Percentiles rank a stretch among this genome's conserved stretches.
phyloP scores from a whole-genome alignment of 1,140 invertebrate genomes.

The Zaprionus inermis region DNA sequence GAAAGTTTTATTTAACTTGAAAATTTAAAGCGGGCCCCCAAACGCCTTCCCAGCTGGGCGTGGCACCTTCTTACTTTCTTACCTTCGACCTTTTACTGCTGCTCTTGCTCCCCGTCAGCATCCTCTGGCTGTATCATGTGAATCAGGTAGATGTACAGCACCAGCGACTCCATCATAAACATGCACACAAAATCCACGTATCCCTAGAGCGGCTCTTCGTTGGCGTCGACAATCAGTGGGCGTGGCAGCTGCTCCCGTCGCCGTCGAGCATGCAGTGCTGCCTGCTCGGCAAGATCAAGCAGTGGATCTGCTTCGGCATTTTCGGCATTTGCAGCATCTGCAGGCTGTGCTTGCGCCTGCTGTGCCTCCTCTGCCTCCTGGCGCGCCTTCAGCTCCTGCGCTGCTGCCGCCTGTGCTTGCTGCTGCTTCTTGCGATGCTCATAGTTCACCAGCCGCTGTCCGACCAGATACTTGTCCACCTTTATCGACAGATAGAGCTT shows the following conservation, averaged over 20 bases:
- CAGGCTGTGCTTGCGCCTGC: constrained; percentile 17
- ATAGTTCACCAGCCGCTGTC: constrained; percentile 97
- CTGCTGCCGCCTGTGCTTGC: constrained; percentile 69
- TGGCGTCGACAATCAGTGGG: constrained; percentile 46
- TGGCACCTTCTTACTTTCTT: not conserved
- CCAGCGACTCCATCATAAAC: constrained; percentile 49
- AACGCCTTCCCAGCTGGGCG: not conserved
- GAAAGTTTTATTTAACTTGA: constrained; percentile 31
- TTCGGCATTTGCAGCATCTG: constrained; percentile 18
- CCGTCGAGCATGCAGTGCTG: constrained; percentile 48
- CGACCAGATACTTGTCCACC: constrained; percentile 99
- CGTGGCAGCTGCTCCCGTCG: constrained; percentile 42
- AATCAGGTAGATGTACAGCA: constrained; percentile 53
- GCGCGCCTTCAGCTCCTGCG: constrained; percentile 69
- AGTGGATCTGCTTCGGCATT: constrained; percentile 23
- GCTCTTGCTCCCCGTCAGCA: constrained; percentile 9
- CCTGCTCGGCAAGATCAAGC: constrained; percentile 42
- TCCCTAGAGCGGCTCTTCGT: constrained; percentile 56
- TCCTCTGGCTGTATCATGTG: constrained; percentile 25
- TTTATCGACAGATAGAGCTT: constrained; percentile 99
- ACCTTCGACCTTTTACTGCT: constrained; percentile 8
- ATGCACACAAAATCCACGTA: constrained; percentile 46
- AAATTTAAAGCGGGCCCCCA: constrained; percentile 31
- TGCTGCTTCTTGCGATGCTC: constrained; percentile 90
- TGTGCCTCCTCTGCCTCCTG: constrained; percentile 54